Conservation (phyloP, 2,888 invertebrate species). For the Caenorhabditis sinica region DNA sequence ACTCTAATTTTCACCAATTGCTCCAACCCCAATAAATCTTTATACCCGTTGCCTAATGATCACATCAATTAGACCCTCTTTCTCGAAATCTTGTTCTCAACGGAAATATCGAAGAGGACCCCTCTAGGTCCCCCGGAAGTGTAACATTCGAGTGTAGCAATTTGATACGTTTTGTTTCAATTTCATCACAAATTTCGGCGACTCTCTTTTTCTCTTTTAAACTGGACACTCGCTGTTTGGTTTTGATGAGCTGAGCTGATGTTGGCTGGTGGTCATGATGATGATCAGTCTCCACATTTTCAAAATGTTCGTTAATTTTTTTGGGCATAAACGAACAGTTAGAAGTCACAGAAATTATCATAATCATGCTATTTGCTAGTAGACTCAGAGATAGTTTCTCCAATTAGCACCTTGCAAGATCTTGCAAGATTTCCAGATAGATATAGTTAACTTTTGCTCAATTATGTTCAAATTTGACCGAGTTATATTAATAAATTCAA, state of each 20-base stretch:
- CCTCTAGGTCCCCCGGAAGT: neutral
- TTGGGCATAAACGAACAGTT: no score
- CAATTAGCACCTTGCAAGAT: no score
- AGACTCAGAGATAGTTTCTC: no score
- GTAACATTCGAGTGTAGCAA: slow-evolving; percentile 57
- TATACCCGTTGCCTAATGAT: slow-evolving; percentile 7
- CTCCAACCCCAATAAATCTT: neutral
- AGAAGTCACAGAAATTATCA: no score
- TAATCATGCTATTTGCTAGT: no score
- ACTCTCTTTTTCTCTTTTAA: neutral
- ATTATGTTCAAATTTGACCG: no score
- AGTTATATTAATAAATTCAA: no score
- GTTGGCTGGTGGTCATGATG: neutral
- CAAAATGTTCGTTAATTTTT: neutral
- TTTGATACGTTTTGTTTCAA: slow-evolving; percentile 50
- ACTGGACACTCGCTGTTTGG: neutral
- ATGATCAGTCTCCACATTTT: no score
- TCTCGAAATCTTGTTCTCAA: neutral
- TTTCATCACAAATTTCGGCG: slow-evolving; percentile 2
- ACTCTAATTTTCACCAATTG: neutral
- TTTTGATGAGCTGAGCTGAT: neutral
- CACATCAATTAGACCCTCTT: slow-evolving; percentile 21
- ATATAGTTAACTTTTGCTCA: no score
- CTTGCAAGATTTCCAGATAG: no score
- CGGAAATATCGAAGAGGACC: neutral